Evolutionary conservation across 2,797 vertebrate genomes (phyloP).

Genomic region (Eidolon dupreanum): DNA sequence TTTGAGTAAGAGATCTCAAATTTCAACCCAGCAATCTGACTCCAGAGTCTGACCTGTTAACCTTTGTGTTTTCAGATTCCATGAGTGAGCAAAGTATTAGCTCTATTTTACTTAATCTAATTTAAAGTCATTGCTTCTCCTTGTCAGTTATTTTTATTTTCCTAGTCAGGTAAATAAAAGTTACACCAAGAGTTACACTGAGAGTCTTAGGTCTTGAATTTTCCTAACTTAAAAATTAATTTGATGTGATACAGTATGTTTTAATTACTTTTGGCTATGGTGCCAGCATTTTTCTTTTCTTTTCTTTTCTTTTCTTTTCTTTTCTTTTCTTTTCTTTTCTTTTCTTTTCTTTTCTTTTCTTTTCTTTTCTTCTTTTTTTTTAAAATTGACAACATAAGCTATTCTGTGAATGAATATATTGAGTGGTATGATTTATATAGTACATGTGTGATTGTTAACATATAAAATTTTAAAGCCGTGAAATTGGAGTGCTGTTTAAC

Average conservation of each 20-base stretch:
- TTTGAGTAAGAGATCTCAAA: not conserved
- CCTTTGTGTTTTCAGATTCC: not conserved
- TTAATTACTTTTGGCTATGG: not conserved
- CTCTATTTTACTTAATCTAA: not conserved
- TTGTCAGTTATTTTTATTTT: not conserved
- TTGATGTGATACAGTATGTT: not conserved
- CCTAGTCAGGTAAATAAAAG: not conserved
- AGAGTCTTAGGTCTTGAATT: not conserved
- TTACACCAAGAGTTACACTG: not conserved
- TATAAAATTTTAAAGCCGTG: not conserved
- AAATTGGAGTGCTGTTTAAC: not conserved
- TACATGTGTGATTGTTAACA: not conserved
- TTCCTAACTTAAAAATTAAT: not conserved
- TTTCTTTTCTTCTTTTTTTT: too few species aligned
- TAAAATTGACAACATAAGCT: not conserved
- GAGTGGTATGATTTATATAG: not conserved
- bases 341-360: too few species aligned
- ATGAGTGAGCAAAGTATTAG: not conserved
- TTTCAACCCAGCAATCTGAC: not conserved
- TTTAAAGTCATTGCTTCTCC: not conserved
- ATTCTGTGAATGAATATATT: not conserved
- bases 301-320: too few species aligned
- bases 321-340: too few species aligned
- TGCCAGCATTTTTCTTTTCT: not conserved
- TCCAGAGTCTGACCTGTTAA: not conserved